A percentile compares a stretch with the other conserved stretches of the same genome.
Conservation (phyloP, 2,113 vertebrate species). For the Irena cyanogastra region DNA sequence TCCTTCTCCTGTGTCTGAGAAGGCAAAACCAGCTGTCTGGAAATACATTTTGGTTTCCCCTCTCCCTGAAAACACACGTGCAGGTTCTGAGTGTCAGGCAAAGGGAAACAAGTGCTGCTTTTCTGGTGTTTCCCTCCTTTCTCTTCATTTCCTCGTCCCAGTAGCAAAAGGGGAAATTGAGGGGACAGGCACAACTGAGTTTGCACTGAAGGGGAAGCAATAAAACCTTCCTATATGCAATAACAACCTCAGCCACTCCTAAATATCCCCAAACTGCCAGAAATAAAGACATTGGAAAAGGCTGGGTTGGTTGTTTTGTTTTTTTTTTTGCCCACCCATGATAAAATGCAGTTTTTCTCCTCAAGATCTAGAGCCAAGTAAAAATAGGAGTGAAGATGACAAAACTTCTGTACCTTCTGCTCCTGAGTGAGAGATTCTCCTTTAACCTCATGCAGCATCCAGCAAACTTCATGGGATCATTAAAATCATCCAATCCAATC, state of each 20-base stretch:
- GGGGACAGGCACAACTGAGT: not conserved
- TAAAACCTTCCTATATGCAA: not conserved
- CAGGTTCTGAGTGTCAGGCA: not conserved
- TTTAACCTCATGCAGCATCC: not conserved
- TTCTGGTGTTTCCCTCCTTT: not conserved
- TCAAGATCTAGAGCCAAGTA: not conserved
- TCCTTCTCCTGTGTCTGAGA: rapidly evolving
- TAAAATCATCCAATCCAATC: not conserved
- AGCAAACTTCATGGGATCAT: not conserved
- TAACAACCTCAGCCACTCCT: not conserved
- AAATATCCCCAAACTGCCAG: not conserved
- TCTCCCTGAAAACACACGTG: not conserved
- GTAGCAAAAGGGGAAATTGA: not conserved
- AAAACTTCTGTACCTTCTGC: not conserved
- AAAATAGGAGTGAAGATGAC: not conserved
- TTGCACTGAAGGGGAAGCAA: not conserved
- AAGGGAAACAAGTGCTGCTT: not conserved
- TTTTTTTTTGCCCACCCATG: not conserved
- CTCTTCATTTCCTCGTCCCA: not conserved
- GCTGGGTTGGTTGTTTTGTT: too few species aligned
- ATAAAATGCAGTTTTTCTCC: not conserved
- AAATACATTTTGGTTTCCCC: not conserved
- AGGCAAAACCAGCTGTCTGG: not conserved
- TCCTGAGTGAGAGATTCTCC: not conserved
- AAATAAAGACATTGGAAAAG: not conserved